Percentiles rank a stretch among this genome's conserved stretches.
Conservation (phyloP, 2,888 invertebrate species). For the Pterobdella sp. region DNA sequence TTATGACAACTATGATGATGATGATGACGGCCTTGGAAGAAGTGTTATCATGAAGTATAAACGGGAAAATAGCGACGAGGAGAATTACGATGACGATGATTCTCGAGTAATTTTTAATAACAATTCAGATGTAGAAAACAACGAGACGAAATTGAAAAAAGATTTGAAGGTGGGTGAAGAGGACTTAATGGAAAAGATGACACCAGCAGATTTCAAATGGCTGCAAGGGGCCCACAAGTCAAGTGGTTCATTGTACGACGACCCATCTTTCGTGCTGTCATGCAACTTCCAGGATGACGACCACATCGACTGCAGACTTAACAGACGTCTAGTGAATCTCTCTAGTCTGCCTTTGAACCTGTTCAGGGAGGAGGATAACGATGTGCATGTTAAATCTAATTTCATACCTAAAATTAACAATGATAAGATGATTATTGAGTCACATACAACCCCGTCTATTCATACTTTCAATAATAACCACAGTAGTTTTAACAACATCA, state of each 20-base stretch:
- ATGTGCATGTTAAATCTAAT: not conserved
- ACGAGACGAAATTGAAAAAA: not conserved
- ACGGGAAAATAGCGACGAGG: not conserved
- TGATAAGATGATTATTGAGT: not conserved
- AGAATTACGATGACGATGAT: slow-evolving; percentile 61
- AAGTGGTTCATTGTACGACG: slow-evolving; percentile 17
- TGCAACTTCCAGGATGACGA: slow-evolving; percentile 19
- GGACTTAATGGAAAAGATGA: not conserved
- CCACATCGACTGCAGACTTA: slow-evolving; percentile 10
- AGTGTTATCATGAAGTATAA: slow-evolving; percentile 2
- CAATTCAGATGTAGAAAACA: slow-evolving; percentile 1
- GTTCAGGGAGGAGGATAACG: slow-evolving; percentile 5
- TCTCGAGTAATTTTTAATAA: slow-evolving; percentile 49
- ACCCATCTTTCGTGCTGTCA: slow-evolving; percentile 12
- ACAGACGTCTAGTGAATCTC: not conserved
- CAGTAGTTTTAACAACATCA: not conserved
- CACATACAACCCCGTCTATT: not conserved
- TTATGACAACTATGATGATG: slow-evolving; percentile 14
- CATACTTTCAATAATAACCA: not conserved
- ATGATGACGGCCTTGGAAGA: not conserved
- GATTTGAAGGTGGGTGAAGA: not conserved
- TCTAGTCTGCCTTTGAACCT: not conserved
- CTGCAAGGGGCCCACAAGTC: slow-evolving; percentile 20
- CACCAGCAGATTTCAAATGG: not conserved
- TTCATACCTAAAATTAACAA: not conserved